A percentile compares a stretch with the other conserved stretches of the same genome.
These are phyloP conservation scores for Meloidogyne exigua DNA, from an alignment of 1,140 invertebrate species.

Conservation along the genomic window DNA sequence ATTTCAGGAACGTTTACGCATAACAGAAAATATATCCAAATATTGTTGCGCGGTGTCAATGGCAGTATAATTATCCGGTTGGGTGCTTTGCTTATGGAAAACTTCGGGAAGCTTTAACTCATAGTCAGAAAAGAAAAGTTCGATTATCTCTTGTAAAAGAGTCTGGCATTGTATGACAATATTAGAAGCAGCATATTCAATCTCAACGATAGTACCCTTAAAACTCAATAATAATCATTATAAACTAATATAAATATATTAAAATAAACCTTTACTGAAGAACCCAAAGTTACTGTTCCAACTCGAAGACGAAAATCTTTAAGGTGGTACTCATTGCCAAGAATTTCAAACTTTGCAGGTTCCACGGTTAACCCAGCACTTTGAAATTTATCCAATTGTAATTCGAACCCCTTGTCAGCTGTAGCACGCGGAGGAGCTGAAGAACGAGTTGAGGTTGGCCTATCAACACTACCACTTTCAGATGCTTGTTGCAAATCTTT, in stretches of 20 bases:
- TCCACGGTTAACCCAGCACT: constrained; percentile 41
- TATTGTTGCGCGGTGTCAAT: constrained; percentile 46
- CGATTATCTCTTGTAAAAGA: constrained; percentile 33
- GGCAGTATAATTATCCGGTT: constrained; percentile 37
- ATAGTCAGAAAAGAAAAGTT: constrained; percentile 37
- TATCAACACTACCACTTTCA: constrained; percentile 2
- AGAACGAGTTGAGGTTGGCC: background rate
- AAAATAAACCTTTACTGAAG: constrained; percentile 38
- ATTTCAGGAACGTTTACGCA: constrained; percentile 39
- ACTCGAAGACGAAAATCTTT: constrained; percentile 49
- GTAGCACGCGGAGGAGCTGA: constrained; percentile 34
- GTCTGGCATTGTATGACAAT: constrained; percentile 34
- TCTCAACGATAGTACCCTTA: constrained; percentile 45
- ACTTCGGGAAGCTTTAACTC: constrained; percentile 15
- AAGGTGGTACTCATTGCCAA: constrained; percentile 41
- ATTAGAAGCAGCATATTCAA: constrained; percentile 45
- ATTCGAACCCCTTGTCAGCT: constrained; percentile 43
- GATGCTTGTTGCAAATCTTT: background rate
- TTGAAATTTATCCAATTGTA: constrained; percentile 43
- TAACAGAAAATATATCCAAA: constrained; percentile 37
- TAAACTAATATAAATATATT: background rate
- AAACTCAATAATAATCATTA: background rate
- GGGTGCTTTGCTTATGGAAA: constrained; percentile 22
- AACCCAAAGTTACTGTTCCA: constrained; percentile 38
- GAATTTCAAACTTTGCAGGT: constrained; percentile 36